Conservation (phyloP, 2,113 vertebrate species). For the Callionymus lyra region DNA sequence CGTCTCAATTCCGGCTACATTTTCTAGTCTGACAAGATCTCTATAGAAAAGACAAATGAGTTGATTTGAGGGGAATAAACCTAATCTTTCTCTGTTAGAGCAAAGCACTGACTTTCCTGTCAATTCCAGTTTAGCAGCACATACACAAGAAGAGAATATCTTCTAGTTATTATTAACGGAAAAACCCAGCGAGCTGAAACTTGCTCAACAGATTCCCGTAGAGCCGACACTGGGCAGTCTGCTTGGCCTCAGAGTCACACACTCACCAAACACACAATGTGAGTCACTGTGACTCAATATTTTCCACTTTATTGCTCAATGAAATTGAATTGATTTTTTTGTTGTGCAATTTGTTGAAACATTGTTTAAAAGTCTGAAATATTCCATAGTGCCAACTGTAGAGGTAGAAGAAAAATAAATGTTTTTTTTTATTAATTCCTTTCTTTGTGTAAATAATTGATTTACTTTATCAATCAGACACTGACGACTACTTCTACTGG, state of each 20-base stretch:
- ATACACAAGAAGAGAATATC: slow-evolving; percentile 35
- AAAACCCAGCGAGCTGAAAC: slow-evolving; percentile 43
- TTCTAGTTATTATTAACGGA: slow-evolving; percentile 40
- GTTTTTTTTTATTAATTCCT: no score
- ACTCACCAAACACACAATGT: slow-evolving; percentile 9
- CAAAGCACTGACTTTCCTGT: slow-evolving; percentile 33
- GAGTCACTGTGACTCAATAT: slow-evolving; percentile 29
- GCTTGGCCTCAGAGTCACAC: slow-evolving; percentile 22
- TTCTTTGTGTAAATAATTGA: no score
- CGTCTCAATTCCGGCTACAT: slow-evolving; percentile 41
- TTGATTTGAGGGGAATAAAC: slow-evolving; percentile 41
- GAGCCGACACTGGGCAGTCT: slow-evolving; percentile 17
- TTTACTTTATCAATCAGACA: no score
- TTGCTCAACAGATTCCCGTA: slow-evolving; percentile 17
- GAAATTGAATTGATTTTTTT: slow-evolving; percentile 2
- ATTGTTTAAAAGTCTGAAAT: no score
- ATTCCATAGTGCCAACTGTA: no score
- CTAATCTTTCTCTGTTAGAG: slow-evolving; percentile 32
- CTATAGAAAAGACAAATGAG: slow-evolving; percentile 40
- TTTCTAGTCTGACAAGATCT: slow-evolving; percentile 41
- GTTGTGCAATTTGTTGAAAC: no score
- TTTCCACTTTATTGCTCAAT: slow-evolving; percentile 21
- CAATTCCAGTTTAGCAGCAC: slow-evolving; percentile 36
- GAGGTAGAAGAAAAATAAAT: no score
- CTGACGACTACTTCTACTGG: no score